Base-by-base conservation (phyloP, 2,888 invertebrate species). In the Himalopsyche japonica region DNA sequence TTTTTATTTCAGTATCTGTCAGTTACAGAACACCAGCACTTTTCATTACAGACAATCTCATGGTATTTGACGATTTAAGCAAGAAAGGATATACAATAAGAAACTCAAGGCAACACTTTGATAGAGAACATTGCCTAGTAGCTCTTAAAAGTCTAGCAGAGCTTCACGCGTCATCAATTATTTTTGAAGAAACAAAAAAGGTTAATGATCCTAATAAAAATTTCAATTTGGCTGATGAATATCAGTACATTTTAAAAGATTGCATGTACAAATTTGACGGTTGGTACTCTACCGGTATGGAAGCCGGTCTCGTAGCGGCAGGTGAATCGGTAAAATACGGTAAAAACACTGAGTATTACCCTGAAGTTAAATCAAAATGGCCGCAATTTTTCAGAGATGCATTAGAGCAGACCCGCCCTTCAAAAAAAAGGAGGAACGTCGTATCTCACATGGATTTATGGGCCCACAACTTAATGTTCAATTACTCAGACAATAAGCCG, bases 151-250 rank as follows among this genome's bases (percentile, higher is more conserved):
- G 84, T 70, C 64, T 87, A 27, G 87, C 86, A 12, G 85, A 84
- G 80, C 83, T 87, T 15, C 87, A 87, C 49, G 87, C 87, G 7
- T 81, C 79, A 30, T 86, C 87, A 37, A 77, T 87, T 27, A 87
- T 87, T 37, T 82, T 83, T 12, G 87, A 87, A 86, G 87, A 87
- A 83, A 85, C 27, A 49, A 57, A 77, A 76, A 81, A 82, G 12
- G 47, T 57, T 43, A 18, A 37, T 64, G 76, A 70, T 18, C 27
- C 43, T 32, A 76, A 81, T 20, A 76, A 80, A 78, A 12, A 79
- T 27, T 87, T 86, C 79, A 70, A 86, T 27, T 82, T 88, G 10
- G 43, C 86, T 27, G 83, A 87, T 30, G 83, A 87, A 70, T 88
- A 81, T 84, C 20, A 43, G 8, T 64, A 86, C 18, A 27, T 86